Base-by-base conservation (phyloP, 2,888 invertebrate genomes). In the Xanthia icteritia region DNA sequence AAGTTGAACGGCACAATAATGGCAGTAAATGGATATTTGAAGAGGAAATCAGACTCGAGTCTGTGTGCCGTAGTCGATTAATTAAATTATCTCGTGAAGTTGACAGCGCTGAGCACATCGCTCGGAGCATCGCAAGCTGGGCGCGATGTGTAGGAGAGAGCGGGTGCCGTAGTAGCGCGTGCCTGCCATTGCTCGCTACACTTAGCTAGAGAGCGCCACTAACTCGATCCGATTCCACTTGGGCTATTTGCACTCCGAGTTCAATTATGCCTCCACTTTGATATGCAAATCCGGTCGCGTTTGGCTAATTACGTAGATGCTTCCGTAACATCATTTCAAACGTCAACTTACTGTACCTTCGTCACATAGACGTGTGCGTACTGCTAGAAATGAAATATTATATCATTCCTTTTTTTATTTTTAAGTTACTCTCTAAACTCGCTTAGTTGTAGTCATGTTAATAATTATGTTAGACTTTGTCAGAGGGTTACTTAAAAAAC, bases 221-320 rank as follows among this genome's bases (percentile, higher is more conserved):
- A 95, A 96, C 95, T 95, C 94, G 92, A 95, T 95, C 94, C 92
- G 94, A 95, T 95, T 95, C 95, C 94, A 94, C 95, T 95, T 92
- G 92, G 93, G 93, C 96, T 96, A 96, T 96, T 96, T 96, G 94
- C 95, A 94, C 94, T 94, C 93, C 89, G 91, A 92, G 93, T 94
- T 95, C 95, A 96, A 96, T 96, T 96, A 96, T 95, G 93, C 94
- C 89, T 93, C 93, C 94, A 94, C 96, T 96, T 96, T 96, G 96
- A 95, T 95, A 96, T 96, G 96, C 95, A 96, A 96, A 96, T 96
- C 93, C 93, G 90, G 92, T 94, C 94, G 94, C 94, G 94, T 95
- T 94, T 91, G 93, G 93, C 94, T 96, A 96, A 96, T 96, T 95
- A 95, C 94, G 93, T 94, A 94, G 94, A 94, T 93, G 94, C 93